Percentiles rank a stretch among this genome's conserved stretches.
Conservation (phyloP, 2,113 vertebrate species). For the Danionella cerebrum region DNA sequence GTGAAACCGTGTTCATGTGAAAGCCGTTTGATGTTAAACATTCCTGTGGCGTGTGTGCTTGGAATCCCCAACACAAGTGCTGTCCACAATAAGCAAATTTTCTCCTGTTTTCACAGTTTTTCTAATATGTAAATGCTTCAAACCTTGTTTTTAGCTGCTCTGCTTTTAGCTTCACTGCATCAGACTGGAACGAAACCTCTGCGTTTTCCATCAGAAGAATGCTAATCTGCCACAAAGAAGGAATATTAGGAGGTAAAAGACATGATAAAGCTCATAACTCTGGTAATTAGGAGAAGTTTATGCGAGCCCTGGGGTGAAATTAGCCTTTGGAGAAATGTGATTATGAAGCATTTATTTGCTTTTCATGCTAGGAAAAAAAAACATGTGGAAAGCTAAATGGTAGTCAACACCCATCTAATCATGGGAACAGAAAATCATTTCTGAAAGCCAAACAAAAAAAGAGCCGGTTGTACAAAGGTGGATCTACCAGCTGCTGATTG, state of each 20-base stretch:
- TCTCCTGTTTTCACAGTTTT: background rate
- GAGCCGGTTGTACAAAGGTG: background rate
- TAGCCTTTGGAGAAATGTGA: background rate
- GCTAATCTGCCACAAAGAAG: conserved; percentile 49
- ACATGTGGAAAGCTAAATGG: background rate
- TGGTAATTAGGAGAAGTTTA: background rate
- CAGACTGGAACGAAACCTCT: conserved; percentile 54
- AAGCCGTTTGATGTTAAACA: background rate
- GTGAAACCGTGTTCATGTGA: background rate
- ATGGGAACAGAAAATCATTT: background rate
- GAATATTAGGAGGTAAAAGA: background rate
- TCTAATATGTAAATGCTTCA: background rate
- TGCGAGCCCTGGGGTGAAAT: background rate
- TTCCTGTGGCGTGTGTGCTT: no score
- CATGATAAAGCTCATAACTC: background rate
- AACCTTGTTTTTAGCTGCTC: conserved; percentile 57
- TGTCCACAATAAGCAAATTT: conserved; percentile 17
- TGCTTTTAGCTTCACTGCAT: conserved; percentile 52
- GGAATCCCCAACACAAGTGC: background rate
- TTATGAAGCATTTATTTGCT: background rate
- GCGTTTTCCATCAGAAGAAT: conserved; percentile 58
- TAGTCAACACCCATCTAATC: conserved; percentile 8
- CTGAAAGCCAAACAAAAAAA: background rate
- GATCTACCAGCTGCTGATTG: background rate
- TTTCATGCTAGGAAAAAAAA: no score